A percentile compares a stretch with the other conserved stretches of the same genome.
phyloP scores from a whole-genome alignment of 2,888 invertebrate genomes.

The Drosophila borealis region DNA sequence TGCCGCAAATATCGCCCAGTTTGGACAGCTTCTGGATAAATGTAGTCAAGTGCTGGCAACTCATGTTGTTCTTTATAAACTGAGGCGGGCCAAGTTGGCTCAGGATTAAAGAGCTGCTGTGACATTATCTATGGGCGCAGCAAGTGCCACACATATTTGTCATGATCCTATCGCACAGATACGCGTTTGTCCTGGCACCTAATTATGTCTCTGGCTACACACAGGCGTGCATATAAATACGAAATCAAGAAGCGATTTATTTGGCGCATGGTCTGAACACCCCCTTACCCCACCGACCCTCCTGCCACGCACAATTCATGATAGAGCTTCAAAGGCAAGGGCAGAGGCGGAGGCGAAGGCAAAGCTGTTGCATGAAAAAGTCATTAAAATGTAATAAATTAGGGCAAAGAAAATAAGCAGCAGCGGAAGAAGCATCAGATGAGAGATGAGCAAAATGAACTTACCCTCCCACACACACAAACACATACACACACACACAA shows the following conservation, averaged over 20 bases:
- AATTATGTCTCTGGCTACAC: conserved; percentile 43
- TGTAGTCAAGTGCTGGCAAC: conserved; percentile 10
- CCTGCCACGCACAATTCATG: neutral
- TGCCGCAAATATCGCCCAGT: too few species aligned
- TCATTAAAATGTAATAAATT: conserved; percentile 79
- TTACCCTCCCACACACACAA: neutral
- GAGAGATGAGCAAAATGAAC: neutral
- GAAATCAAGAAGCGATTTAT: conserved; percentile 71
- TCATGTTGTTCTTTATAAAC: conserved; percentile 16
- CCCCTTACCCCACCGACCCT: neutral
- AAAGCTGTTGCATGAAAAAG: conserved; percentile 67
- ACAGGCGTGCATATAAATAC: conserved; percentile 67
- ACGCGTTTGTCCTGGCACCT: conserved; percentile 46
- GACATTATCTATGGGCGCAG: conserved; percentile 42
- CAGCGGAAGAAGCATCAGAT: conserved; percentile 13
- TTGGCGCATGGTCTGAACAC: conserved; percentile 31
- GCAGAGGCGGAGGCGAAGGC: neutral
- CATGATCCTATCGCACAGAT: conserved; percentile 61
- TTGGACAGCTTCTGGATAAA: neutral
- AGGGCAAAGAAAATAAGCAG: conserved; percentile 51
- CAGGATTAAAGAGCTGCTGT: conserved; percentile 28
- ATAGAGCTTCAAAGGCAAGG: conserved; percentile 45
- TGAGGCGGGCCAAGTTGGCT: neutral
- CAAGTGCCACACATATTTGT: conserved; percentile 53
- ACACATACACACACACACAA: neutral